A percentile compares a stretch with the other conserved stretches of the same genome.
Conservation (phyloP, 2,888 invertebrate species). For the Orthosia cruda region DNA sequence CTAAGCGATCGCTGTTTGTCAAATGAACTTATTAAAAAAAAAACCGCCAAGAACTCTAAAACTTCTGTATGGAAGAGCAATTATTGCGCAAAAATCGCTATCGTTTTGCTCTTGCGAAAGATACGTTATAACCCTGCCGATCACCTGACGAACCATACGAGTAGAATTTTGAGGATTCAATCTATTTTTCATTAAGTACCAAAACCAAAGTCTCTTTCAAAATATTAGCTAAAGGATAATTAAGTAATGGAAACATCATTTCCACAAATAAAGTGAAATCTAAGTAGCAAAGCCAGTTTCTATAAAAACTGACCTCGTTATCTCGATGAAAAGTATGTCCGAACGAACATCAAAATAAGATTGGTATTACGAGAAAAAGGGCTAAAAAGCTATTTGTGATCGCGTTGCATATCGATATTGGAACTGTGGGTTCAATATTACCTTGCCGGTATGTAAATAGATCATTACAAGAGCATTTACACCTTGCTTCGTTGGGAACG, state of each 20-base stretch:
- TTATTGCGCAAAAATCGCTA: too few relatives aligned
- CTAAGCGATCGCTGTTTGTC: too few relatives aligned
- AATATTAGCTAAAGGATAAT: slow-evolving; percentile 10
- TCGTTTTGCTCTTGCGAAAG: too few relatives aligned
- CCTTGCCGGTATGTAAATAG: slow-evolving; percentile 69
- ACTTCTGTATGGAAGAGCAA: too few relatives aligned
- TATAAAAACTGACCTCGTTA: slow-evolving; percentile 29
- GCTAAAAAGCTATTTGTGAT: slow-evolving; percentile 58
- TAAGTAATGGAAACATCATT: slow-evolving; percentile 31
- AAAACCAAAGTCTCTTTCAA: too few relatives aligned
- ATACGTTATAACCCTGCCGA: too few relatives aligned
- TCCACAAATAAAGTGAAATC: slow-evolving; percentile 8
- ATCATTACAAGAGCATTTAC: slow-evolving; percentile 72
- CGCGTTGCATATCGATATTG: slow-evolving; percentile 60
- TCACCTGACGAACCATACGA: too few relatives aligned
- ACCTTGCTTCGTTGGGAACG: slow-evolving; percentile 63
- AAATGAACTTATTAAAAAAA: too few relatives aligned
- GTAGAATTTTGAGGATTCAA: too few relatives aligned
- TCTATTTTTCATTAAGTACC: too few relatives aligned
- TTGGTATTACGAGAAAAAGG: slow-evolving; percentile 57
- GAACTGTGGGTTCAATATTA: slow-evolving; percentile 55
- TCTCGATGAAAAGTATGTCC: slow-evolving; percentile 39
- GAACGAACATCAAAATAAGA: slow-evolving; percentile 51
- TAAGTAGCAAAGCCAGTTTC: slow-evolving; percentile 23
- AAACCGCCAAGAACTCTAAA: too few relatives aligned